Evolutionary conservation across 2,113 vertebrate species (phyloP).

Genomic region (Macrotis lagotis): DNA sequence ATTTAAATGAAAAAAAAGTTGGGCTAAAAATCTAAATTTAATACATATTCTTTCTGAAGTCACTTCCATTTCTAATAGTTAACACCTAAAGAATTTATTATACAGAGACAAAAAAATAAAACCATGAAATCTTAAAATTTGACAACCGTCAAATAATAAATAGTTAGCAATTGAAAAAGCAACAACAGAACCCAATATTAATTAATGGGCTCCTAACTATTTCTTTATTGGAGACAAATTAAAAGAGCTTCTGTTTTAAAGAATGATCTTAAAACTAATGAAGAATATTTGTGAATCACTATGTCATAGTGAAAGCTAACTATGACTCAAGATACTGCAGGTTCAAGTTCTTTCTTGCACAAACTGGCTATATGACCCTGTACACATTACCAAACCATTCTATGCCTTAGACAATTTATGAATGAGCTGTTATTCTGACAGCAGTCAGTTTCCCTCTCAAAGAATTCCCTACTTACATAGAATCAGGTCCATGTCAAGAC

Average conservation of each 20-base stretch:
- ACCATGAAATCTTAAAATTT: neutral
- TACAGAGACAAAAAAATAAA: neutral
- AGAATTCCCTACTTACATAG: neutral
- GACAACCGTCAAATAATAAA: neutral
- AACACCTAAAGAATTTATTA: neutral
- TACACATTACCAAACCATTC: neutral
- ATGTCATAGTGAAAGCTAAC: neutral
- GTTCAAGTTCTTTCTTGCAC: neutral
- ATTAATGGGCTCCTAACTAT: neutral
- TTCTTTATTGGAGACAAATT: neutral
- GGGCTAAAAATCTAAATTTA: too few species aligned
- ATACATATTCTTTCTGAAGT: too few species aligned
- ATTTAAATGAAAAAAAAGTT: too few species aligned
- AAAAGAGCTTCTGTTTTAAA: neutral
- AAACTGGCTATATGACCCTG: neutral
- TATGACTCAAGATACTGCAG: neutral
- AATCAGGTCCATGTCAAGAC: neutral
- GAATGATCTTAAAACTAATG: neutral
- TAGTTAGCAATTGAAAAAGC: neutral
- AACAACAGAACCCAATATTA: neutral
- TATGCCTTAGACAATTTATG: neutral
- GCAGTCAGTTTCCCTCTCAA: neutral
- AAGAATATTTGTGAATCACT: neutral
- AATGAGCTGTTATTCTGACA: neutral
- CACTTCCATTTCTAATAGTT: neutral